Base-by-base conservation (phyloP, 2,888 invertebrate genomes). In the Smittia aterrima region DNA sequence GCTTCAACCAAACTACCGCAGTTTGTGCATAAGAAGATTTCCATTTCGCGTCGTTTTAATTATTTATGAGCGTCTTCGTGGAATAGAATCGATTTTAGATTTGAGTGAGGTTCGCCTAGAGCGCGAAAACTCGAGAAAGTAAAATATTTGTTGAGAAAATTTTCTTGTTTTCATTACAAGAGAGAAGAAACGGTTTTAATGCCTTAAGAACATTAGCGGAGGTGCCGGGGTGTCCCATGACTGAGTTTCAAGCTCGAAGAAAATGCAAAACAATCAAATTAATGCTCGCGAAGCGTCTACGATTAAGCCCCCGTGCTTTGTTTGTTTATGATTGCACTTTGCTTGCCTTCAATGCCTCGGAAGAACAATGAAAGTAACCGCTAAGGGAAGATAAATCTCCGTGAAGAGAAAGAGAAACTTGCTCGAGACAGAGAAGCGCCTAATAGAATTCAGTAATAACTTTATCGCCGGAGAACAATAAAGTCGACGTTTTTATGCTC, bases 391-490 rank as follows among this genome's bases (percentile, higher is more conserved):
- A 58, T 18, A 58, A 58, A 22, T 58, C 22, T 66, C 7, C 25
- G 16, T 6, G 38, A 66, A 20, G 67, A 64, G 66, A 67, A 41
- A 67, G 53, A 70, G 3, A 27, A 53, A 11, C 16, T 41, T 24
- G 18, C 18, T 32, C 9, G 40, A 22, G 13, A 22, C 13, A 38
- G 18, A 32, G 54, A 71, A 71, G 71, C 53, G 71, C 71, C 41
- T 25, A 41, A 47, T 58, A 41, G 53, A 70, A 70, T 18, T 7
- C n/a, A 16, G 7, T 70, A 70, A 71, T 71, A 27, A 25, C 27
- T 70, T 70, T 71, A 71, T 71, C 22, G 71, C 22, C 47, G 16
- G n/a, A 58, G 32, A 71, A 71, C 70, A 70, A 70, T 70, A 70
- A 70, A 41, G 20, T 62, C 4, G 20, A 22, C 62, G 24, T 13